phyloP scores from a whole-genome alignment of 1,140 invertebrate genomes.

The Coboldia fuscipes region DNA sequence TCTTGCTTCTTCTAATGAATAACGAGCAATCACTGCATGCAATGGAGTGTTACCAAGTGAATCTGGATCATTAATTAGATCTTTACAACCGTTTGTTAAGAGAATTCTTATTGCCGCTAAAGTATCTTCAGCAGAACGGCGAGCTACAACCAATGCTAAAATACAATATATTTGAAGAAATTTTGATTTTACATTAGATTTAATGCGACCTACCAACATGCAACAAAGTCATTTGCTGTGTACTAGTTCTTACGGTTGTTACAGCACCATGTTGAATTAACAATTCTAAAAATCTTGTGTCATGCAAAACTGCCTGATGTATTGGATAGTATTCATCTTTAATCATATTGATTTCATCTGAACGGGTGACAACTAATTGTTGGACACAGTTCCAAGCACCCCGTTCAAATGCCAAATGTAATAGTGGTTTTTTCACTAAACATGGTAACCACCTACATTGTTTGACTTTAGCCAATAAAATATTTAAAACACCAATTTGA shows the following conservation, averaged over 20 bases:
- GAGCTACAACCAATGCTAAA: conserved; percentile 31
- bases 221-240: conserved; percentile 48
- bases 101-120: conserved; percentile 37
- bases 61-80: conserved; percentile 49
- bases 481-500: conserved; percentile 37
- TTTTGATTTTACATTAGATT: no score
- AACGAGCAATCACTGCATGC: conserved; percentile 43
- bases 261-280: conserved; percentile 40
- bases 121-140: conserved; percentile 47
- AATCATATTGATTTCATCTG: conserved; percentile 48
- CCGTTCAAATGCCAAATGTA: conserved; percentile 43
- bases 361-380: conserved; percentile 26
- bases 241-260: conserved; percentile 41
- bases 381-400: conserved; percentile 30
- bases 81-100: conserved; percentile 40
- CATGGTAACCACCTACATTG: conserved; percentile 37
- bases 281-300: conserved; percentile 40
- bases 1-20: conserved; percentile 44
- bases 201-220: conserved; percentile 30
- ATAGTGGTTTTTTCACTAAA: conserved; percentile 30
- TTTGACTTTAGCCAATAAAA: conserved; percentile 41
- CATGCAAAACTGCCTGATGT: conserved; percentile 45
- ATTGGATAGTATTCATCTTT: conserved; percentile 59
- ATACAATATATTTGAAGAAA: no score
- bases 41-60: conserved; percentile 40